A percentile compares a stretch with the other conserved stretches of the same genome.
Conservation (phyloP, 2,797 vertebrate genomes). For the Rhinatrema bivittatum region DNA sequence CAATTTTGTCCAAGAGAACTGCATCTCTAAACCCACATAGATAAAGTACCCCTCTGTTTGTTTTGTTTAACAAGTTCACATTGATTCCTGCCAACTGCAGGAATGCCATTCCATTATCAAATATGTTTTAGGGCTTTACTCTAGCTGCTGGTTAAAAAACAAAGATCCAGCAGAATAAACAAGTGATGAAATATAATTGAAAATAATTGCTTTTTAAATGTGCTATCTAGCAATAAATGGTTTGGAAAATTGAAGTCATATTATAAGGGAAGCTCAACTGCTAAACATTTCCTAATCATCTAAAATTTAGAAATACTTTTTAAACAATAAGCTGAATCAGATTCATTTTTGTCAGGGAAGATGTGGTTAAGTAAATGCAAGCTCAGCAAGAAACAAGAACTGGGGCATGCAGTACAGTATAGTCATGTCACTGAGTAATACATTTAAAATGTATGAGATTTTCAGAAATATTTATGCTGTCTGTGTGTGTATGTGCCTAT, state of each 20-base stretch:
- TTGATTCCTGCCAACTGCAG: constrained; percentile 6
- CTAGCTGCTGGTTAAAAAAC: constrained; percentile 16
- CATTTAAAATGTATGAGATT: too few relatives aligned
- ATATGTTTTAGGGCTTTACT: constrained; percentile 15
- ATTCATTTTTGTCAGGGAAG: neutral
- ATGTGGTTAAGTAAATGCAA: too few relatives aligned
- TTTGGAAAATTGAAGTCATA: constrained; percentile 8
- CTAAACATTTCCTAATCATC: constrained; percentile 2
- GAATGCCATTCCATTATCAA: neutral
- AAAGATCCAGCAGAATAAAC: neutral
- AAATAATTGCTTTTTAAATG: neutral
- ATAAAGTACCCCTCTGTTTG: too few relatives aligned
- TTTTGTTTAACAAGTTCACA: constrained; percentile 8
- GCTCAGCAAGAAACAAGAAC: too few relatives aligned
- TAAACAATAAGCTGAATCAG: too few relatives aligned
- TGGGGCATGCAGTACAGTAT: neutral
- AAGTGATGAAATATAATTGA: neutral
- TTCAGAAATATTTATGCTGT: too few relatives aligned
- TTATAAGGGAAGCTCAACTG: constrained; percentile 1
- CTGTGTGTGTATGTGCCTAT: too few relatives aligned
- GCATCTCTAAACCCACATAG: too few relatives aligned
- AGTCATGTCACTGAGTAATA: neutral
- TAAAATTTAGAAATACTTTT: too few relatives aligned
- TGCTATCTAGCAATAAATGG: constrained; percentile 14
- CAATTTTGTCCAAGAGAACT: constrained; percentile 7